Conservation (phyloP, 2,888 invertebrate species). For the Cantharis rufa region DNA sequence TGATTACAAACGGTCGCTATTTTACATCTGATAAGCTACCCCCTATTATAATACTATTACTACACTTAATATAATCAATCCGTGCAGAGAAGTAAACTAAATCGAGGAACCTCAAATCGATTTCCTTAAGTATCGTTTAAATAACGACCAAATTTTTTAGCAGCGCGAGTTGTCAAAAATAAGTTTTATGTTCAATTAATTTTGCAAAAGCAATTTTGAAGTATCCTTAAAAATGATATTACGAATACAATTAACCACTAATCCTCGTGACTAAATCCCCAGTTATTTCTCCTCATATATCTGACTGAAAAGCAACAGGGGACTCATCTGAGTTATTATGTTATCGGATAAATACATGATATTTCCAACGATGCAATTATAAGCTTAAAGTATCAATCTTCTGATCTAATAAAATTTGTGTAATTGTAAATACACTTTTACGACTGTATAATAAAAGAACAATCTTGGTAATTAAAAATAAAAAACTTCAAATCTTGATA, state of each 20-base stretch:
- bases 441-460: background rate
- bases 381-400: slow-evolving; percentile 24
- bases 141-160: background rate
- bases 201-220: background rate
- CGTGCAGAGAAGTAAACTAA: background rate
- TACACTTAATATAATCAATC: slow-evolving; percentile 4
- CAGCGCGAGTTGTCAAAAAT: background rate
- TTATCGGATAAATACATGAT: slow-evolving; percentile 48
- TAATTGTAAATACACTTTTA: slow-evolving; percentile 13
- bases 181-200: background rate
- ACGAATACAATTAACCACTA: slow-evolving; percentile 51
- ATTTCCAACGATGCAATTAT: slow-evolving; percentile 19
- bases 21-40: slow-evolving; percentile 27
- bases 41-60: slow-evolving; percentile 12
- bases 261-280: slow-evolving; percentile 49
- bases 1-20: slow-evolving; percentile 20
- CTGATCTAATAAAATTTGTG: slow-evolving; percentile 13
- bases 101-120: background rate
- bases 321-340: slow-evolving; percentile 50
- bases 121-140: background rate
- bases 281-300: slow-evolving; percentile 51
- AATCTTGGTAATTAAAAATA: background rate
- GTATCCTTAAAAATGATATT: slow-evolving; percentile 45
- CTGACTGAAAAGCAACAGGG: slow-evolving; percentile 50
- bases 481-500: background rate